Evolutionary conservation across 1,140 invertebrate genomes (phyloP).

Genomic region (Bursaphelenchus mucronatus): DNA sequence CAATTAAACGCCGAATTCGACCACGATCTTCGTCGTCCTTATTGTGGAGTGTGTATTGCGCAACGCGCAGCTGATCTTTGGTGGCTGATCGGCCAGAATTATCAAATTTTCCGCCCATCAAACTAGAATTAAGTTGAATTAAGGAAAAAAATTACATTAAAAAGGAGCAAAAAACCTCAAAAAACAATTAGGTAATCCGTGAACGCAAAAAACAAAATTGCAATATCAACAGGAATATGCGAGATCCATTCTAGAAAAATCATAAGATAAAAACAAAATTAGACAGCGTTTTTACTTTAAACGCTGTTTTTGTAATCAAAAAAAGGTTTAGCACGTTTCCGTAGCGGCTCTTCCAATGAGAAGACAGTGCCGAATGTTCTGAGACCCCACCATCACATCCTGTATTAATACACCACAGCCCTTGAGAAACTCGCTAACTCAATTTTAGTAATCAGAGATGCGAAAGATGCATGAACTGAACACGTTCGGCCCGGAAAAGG

Average conservation of each 20-base stretch:
- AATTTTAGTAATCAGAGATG: no score
- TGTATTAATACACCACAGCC: no score
- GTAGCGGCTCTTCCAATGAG: no score
- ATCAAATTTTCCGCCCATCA: conserved; percentile 25
- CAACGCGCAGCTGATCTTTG: conserved; percentile 26
- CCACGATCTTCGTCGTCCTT: conserved; percentile 23
- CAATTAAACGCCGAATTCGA: conserved; percentile 24
- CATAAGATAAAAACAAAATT: neutral
- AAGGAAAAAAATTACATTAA: neutral
- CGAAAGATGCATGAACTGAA: no score
- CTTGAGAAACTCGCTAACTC: no score
- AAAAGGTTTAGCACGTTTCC: no score
- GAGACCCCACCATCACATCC: no score
- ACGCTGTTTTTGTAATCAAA: no score
- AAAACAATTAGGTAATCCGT: neutral
- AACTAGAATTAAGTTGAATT: conserved; percentile 24
- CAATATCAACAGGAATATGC: neutral
- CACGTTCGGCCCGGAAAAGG: no score
- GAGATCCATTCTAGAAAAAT: neutral
- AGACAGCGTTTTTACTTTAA: no score
- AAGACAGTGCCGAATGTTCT: no score
- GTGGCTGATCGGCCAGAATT: conserved; percentile 13
- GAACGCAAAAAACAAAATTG: conserved; percentile 1
- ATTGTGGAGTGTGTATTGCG: conserved; percentile 24
- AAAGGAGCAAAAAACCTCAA: neutral